Conservation (phyloP, 1,140 invertebrate species). For the Euwallacea fornicatus region DNA sequence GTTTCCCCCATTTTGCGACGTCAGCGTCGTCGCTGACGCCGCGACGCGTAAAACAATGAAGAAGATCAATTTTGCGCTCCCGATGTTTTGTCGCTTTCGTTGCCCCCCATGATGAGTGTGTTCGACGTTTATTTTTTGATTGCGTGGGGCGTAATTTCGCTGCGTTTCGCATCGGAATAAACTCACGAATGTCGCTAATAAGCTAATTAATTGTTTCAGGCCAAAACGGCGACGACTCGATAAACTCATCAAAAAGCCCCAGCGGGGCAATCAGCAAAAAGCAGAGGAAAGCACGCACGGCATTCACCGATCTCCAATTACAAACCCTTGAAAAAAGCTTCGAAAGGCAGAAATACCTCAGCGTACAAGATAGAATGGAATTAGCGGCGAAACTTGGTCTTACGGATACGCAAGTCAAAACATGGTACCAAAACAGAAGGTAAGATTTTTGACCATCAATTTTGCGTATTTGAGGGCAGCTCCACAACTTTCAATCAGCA, state of each 20-base stretch:
- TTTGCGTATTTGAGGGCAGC: not conserved
- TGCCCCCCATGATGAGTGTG: no score
- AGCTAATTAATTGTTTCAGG: conserved; percentile 46
- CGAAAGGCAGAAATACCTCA: conserved; percentile 97
- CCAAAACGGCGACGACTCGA: conserved; percentile 53
- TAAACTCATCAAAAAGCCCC: conserved; percentile 53
- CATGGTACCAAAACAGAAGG: conserved; percentile 99
- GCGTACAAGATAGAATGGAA: conserved; percentile 98
- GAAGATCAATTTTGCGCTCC: no score
- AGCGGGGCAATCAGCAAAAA: conserved; percentile 79
- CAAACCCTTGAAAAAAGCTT: conserved; percentile 97
- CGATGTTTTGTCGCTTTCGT: no score
- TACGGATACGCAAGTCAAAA: conserved; percentile 98
- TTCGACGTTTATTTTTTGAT: no score
- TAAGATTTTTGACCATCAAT: conserved; percentile 55
- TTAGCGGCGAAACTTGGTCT: conserved; percentile 93
- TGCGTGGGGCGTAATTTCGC: no score
- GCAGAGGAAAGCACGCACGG: conserved; percentile 95
- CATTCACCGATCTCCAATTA: conserved; percentile 97
- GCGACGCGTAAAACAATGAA: no score
- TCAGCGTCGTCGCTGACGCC: conserved; percentile 16
- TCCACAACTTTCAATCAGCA: not conserved
- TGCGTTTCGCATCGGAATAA: no score
- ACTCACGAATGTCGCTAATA: no score
- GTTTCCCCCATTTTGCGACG: not conserved